Base-by-base conservation (phyloP, 2,888 invertebrate genomes). In the Acanthosepion pharaonis region DNA sequence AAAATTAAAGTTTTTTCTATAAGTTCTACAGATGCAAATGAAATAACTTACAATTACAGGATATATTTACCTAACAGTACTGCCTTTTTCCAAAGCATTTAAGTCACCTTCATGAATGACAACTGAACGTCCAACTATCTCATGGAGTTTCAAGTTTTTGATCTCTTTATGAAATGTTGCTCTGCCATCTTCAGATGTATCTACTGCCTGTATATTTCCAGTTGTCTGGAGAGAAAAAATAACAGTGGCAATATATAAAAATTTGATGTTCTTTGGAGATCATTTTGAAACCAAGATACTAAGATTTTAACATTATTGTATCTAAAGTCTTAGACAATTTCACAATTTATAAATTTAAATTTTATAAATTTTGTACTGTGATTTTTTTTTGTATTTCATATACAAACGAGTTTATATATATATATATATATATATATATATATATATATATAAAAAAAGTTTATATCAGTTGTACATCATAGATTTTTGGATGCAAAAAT, bases 141-240 rank as follows among this genome's bases (percentile, higher is more conserved):
- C 97, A 96, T 96, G 96, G 6, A 99, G 98, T 97, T 98, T 98
- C 20, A 98, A 95, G 48, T 98, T 96, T 18, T 96, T 97, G 96
- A 98, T 98, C 95, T 98, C 98, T 96, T 98, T 98, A 95, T 98
- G 97, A 97, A 98, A 98, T 95, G 98, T 97, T 55, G 98, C 98
- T 96, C 98, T 97, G 0, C 98, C 98, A 96, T 97, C 97, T n/a
- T 97, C 97, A 96, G 98, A 98, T 1, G 98, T 98, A 9, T 97
- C 96, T 94, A 98, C 98, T 95, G 98, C 98, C 11, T 98, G 98
- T 95, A 98, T 97, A 97, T 98, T 98, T 48, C 98, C 98, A 28
- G 94, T 25, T 20, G 94, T 91, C 95, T 96, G 93, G 20, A 94
- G 95, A 33, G 95, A n/a, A 93, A 55, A 59, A 59, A 64, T 4